Percentiles rank a stretch among this genome's conserved stretches.
phyloP scores from a whole-genome alignment of 2,797 vertebrate species.

The Trachops cirrhosus region DNA sequence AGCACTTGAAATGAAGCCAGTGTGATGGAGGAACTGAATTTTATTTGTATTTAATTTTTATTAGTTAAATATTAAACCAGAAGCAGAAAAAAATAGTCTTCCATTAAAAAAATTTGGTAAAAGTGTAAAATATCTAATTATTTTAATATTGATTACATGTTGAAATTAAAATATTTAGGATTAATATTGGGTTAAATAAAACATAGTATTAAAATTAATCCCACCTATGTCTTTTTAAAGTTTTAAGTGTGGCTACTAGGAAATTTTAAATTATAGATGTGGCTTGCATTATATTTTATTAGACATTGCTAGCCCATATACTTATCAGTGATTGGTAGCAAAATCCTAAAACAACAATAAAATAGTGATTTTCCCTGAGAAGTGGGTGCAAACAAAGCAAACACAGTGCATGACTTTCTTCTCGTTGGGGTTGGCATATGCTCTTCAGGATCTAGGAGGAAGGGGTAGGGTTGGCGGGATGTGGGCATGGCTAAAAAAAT shows the following conservation, averaged over 20 bases:
- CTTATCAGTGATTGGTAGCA: not conserved
- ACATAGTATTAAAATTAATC: not conserved
- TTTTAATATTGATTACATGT: not conserved
- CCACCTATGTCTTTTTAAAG: not conserved
- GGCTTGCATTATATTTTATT: not conserved
- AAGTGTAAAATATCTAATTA: not conserved
- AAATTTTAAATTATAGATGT: not conserved
- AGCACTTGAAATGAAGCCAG: not conserved
- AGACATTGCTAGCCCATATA: not conserved
- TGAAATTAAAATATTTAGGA: not conserved
- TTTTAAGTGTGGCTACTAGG: not conserved
- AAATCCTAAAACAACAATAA: not conserved
- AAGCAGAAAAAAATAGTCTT: not conserved
- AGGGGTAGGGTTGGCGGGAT: not conserved
- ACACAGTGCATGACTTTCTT: not conserved
- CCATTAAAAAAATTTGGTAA: not conserved
- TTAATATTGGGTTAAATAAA: not conserved
- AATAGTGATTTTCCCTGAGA: not conserved
- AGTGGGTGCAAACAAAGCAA: not conserved
- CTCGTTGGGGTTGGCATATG: not conserved
- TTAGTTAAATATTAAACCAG: not conserved
- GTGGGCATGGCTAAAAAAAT: not conserved
- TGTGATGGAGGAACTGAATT: not conserved
- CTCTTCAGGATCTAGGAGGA: not conserved
- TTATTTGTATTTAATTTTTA: not conserved